Base-by-base conservation (phyloP, 2,888 invertebrate genomes). In the Campopleginae sp. region DNA sequence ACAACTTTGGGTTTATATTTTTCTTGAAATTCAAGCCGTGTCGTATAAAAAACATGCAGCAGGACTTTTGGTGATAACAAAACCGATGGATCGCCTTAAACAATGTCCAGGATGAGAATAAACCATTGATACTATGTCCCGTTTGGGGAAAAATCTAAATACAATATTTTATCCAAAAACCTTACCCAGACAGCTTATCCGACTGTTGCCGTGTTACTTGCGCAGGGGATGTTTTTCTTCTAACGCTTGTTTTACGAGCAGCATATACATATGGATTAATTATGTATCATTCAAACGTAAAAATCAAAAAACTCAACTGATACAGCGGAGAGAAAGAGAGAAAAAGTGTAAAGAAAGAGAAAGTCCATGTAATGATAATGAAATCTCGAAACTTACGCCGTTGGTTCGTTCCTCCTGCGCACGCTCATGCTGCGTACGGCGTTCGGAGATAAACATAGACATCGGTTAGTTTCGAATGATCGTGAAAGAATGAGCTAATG, bases 171-270 rank as follows among this genome's bases (percentile, higher is more conserved):
- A 80, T 82, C 58, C 54, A 79, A 80, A 77, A 27, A 76, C 89
- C 93, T 93, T 93, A 93, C 93, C 93, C 91, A 89, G 92, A 91
- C 86, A 93, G 88, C 88, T 93, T 93, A 86, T 93, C 93, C 88
- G 91, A 89, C 89, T 92, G 93, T 87, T 93, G 92, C 80, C 90
- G 91, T 88, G 88, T 90, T 88, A 91, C 89, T 90, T 93, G 91
- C 81, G 95, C 97, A 78, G 96, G 96, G 85, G 97, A 96, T 90
- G 96, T 95, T 95, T 97, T 97, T 94, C 97, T 95, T 92, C 97
- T 95, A 92, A 97, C 96, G 94, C 97, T 97, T 88, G 83, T 54
- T 91, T 92, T 88, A 90, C 90, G 90, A 92, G 93, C 93, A 94
- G 93, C 92, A 89, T 89, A 90, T 89, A 91, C 89, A 92, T 90